Conservation (phyloP, 2,888 invertebrate species). For the Corbicula japonica region DNA sequence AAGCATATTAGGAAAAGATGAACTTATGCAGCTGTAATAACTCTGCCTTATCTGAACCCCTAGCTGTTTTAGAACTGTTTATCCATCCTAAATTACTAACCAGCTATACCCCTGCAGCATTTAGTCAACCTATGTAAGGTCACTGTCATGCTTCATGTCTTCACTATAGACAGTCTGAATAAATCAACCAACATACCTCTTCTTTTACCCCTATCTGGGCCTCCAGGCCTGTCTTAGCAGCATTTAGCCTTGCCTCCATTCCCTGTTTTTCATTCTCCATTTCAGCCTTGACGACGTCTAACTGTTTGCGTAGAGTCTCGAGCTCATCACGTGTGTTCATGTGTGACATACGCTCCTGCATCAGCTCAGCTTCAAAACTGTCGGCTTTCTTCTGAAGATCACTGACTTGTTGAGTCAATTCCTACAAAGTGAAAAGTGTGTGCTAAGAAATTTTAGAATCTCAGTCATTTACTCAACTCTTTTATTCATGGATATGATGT, state of each 20-base stretch:
- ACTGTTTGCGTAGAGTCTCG: slow-evolving; percentile 79
- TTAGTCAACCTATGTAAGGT: too few relatives aligned
- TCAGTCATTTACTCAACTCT: not conserved
- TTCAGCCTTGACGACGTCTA: slow-evolving; percentile 72
- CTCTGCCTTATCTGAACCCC: not conserved
- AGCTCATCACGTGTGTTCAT: slow-evolving; percentile 79
- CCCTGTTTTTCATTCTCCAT: slow-evolving; percentile 72
- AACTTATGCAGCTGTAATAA: not conserved
- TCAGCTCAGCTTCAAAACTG: slow-evolving; percentile 72
- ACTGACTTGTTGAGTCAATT: slow-evolving; percentile 67
- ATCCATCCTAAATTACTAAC: too few relatives aligned
- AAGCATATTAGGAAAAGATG: slow-evolving; percentile 8
- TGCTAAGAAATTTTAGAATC: not conserved
- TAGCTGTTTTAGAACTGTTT: not conserved
- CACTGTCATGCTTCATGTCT: too few relatives aligned
- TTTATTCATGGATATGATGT: too few relatives aligned
- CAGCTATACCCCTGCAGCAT: too few relatives aligned
- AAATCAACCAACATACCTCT: slow-evolving; percentile 73
- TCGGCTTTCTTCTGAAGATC: slow-evolving; percentile 73
- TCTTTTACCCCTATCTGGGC: slow-evolving; percentile 75
- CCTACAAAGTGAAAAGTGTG: slow-evolving; percentile 51
- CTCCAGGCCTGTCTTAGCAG: slow-evolving; percentile 64
- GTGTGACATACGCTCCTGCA: slow-evolving; percentile 80
- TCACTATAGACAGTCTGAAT: too few relatives aligned
- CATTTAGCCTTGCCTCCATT: slow-evolving; percentile 70